Percentiles rank a stretch among this genome's conserved stretches.
Evolutionary conservation across 2,113 vertebrate genomes (phyloP).

Genomic region (Orthonyx spaldingii): DNA sequence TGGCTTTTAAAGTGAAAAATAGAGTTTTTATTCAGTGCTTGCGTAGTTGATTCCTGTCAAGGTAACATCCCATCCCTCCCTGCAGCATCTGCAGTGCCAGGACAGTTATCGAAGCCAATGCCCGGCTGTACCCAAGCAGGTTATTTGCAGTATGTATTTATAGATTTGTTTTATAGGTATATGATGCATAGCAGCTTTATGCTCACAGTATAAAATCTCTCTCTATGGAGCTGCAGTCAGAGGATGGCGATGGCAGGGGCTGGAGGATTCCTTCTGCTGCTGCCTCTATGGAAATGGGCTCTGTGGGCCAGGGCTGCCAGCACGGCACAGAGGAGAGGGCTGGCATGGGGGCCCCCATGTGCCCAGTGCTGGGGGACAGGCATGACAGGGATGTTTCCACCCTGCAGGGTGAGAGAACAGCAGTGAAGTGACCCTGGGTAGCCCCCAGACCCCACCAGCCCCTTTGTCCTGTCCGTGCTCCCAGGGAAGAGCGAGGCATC

Average conservation of each 20-base stretch:
- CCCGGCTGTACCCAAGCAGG: not conserved
- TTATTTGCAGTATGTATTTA: not conserved
- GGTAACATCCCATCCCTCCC: not conserved
- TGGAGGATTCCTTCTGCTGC: not conserved
- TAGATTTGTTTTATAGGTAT: not conserved
- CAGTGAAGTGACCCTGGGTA: not conserved
- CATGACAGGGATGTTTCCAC: not conserved
- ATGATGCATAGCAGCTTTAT: not conserved
- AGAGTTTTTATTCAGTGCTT: constrained; percentile 66
- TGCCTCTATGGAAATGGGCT: not conserved
- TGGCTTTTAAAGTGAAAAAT: constrained; percentile 65
- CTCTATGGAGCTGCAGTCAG: not conserved
- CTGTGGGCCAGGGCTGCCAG: rapidly evolving
- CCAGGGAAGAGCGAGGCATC: rapidly evolving
- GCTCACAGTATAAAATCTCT: not conserved
- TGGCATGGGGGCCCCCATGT: not conserved
- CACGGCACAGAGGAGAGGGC: not conserved
- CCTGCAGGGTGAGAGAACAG: not conserved
- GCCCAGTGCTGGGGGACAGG: not conserved
- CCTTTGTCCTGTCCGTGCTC: not conserved
- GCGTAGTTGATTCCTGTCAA: not conserved
- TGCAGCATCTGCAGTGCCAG: not conserved
- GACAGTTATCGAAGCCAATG: rapidly evolving
- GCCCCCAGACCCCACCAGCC: rapidly evolving
- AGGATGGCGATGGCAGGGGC: rapidly evolving